These are phyloP conservation scores for Cydia strobilella DNA, from an alignment of 1,140 invertebrate species.

Conservation along the genomic window DNA sequence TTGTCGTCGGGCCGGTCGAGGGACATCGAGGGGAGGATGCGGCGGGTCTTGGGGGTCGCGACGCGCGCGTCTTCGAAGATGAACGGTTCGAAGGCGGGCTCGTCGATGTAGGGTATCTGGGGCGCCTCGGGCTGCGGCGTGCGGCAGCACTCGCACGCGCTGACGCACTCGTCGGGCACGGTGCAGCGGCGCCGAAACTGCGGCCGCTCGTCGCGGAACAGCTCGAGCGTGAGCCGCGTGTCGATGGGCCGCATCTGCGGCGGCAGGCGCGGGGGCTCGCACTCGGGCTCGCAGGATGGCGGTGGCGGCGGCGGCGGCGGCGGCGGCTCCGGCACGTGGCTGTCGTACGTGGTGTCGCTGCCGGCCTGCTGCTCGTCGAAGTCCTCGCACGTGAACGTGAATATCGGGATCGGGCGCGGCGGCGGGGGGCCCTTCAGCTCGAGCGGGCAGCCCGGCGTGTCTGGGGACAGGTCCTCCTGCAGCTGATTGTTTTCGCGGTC, in stretches of 20 bases:
- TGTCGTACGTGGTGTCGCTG: slow-evolving; percentile 43
- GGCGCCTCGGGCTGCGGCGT: slow-evolving; percentile 68
- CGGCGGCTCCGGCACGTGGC: slow-evolving; percentile 45
- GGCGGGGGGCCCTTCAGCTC: slow-evolving; percentile 49
- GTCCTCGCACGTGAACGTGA: slow-evolving; percentile 74
- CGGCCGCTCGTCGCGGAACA: slow-evolving; percentile 58
- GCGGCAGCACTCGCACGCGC: slow-evolving; percentile 72
- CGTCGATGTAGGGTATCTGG: slow-evolving; percentile 77
- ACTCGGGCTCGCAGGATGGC: not conserved
- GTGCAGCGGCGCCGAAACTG: slow-evolving; percentile 60
- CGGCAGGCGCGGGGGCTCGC: slow-evolving; percentile 58
- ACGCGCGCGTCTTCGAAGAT: slow-evolving; percentile 70
- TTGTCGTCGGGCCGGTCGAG: slow-evolving; percentile 62
- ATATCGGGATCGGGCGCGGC: slow-evolving; percentile 63
- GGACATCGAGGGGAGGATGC: slow-evolving; percentile 68
- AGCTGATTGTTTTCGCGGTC: slow-evolving; percentile 70
- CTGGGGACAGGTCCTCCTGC: slow-evolving; percentile 65
- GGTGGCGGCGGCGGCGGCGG: slow-evolving; percentile 56
- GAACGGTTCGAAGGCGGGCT: slow-evolving; percentile 70
- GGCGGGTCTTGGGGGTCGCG: slow-evolving; percentile 64
- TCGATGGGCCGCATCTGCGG: slow-evolving; percentile 71
- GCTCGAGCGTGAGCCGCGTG: slow-evolving; percentile 62
- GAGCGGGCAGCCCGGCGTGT: slow-evolving; percentile 62
- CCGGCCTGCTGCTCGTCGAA: slow-evolving; percentile 53
- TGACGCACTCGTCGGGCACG: slow-evolving; percentile 64